Base-by-base conservation (phyloP, 2,888 invertebrate species). In the Lepidochrysops patricia region DNA sequence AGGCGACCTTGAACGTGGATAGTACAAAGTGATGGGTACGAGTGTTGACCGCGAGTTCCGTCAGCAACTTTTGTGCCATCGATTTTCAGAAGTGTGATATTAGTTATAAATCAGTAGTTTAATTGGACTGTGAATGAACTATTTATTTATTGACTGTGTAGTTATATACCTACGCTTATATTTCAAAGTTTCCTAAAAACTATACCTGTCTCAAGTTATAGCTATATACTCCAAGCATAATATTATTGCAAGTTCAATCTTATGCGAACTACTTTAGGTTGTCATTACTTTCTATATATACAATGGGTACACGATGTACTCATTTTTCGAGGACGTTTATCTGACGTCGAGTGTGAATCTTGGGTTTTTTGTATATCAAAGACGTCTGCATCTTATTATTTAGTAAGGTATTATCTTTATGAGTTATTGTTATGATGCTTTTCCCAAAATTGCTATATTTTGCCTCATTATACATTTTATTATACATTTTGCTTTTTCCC, bases 71-170 rank as follows among this genome's bases (percentile, higher is more conserved):
- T 63, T 59, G 62, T 64, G 66, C 65, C 52, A 58, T 58, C 63
- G 62, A 63, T 67, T 63, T 63, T 61, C 63, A 64, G 62, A 68
- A 70, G 83, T 87, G 87, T 87, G 86, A 87, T 87, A 87, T 80
- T 87, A 66, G 66, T 61, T 59, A 52, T 65, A 64, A 60, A 35
- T 58, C 25, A 15, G 5, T 19, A 59, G 52, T 50, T 49, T 27
- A 19, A 15, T 27, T 29, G 27, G 15, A 54, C 32, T 19, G 27
- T 15, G 37, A 50, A 59, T 34, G 37, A 59, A 34, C 58, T 50
- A 65, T 64, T 61, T 64, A 62, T 63, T 61, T 65, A 62, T 62
- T 61, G 6, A 62, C 60, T 27, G 54, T 63, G 48, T 63, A 62
- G 58, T 56, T 62, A 58, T 61, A 62, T 65, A 66, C n/a, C n/a